Percentiles rank a stretch among this genome's conserved stretches.
phyloP scores from a whole-genome alignment of 2,797 vertebrate genomes.

The Gallinago nigripennis region DNA sequence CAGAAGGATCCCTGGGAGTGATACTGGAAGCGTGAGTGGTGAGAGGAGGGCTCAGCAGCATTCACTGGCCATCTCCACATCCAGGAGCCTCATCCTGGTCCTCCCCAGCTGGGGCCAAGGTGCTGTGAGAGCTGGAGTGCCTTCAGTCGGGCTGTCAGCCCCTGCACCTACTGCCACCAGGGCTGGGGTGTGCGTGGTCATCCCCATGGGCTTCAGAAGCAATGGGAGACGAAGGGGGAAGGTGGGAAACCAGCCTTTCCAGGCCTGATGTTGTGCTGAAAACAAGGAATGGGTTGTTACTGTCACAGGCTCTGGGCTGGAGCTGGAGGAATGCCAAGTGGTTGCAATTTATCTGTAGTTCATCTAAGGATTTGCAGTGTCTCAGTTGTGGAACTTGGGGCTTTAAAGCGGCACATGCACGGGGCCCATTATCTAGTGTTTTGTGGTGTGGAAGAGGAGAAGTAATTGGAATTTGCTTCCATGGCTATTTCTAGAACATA shows the following conservation, averaged over 20 bases:
- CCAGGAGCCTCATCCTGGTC: not conserved
- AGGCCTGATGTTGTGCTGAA: not conserved
- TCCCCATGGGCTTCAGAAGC: not conserved
- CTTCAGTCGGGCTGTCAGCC: accelerated
- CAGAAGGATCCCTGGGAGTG: not conserved
- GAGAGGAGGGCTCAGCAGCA: not conserved
- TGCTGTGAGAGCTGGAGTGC: not conserved
- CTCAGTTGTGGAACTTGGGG: not conserved
- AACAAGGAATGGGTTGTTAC: not conserved
- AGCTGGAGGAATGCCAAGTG: not conserved
- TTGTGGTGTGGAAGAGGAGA: slow-evolving; percentile 50
- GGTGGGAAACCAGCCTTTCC: not conserved
- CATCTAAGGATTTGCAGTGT: not conserved
- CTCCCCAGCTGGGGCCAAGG: not conserved
- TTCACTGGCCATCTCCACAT: accelerated
- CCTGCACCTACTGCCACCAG: accelerated
- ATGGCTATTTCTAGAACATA: slow-evolving; percentile 20
- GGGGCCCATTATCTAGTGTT: slow-evolving; percentile 8
- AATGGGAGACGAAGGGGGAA: not conserved
- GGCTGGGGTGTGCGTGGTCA: accelerated
- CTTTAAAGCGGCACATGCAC: not conserved
- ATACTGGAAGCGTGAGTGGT: not conserved
- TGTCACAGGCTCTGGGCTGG: not conserved
- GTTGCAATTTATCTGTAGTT: slow-evolving; percentile 2
- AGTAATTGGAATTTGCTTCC: slow-evolving; percentile 47